A percentile compares a stretch with the other conserved stretches of the same genome.
phyloP scores from a whole-genome alignment of 2,888 invertebrate genomes.

The Andrena haemorrhoa region DNA sequence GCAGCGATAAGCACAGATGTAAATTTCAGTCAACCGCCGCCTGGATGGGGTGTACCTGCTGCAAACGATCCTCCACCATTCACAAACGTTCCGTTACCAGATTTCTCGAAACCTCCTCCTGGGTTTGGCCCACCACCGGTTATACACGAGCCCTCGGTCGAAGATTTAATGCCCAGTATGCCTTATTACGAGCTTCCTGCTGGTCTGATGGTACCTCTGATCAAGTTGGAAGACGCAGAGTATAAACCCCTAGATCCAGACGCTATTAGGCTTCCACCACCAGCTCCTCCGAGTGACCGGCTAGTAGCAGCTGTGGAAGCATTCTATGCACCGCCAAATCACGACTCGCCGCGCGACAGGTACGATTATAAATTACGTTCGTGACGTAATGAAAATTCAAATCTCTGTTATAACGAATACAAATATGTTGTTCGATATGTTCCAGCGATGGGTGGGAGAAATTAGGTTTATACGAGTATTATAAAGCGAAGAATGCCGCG shows the following conservation, averaged over 20 bases:
- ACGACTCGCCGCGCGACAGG: constrained; percentile 97
- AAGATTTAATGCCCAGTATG: constrained; percentile 94
- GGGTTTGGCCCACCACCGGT: constrained; percentile 87
- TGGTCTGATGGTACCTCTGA: constrained; percentile 98
- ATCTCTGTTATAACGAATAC: not conserved
- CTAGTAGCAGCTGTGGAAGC: constrained; percentile 97
- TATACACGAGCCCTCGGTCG: constrained; percentile 86
- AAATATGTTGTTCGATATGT: not conserved
- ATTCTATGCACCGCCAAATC: constrained; percentile 97
- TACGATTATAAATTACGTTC: constrained; percentile 80
- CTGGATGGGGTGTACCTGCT: constrained; percentile 86
- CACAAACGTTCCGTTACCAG: constrained; percentile 87
- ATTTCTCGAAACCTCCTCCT: constrained; percentile 95
- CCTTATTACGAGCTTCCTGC: constrained; percentile 99
- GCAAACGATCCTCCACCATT: constrained; percentile 79
- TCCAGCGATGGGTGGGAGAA: constrained; percentile 99
- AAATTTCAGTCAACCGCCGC: constrained; percentile 87
- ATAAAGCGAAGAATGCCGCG: constrained; percentile 97
- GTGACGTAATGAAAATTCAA: not conserved
- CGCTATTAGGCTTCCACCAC: constrained; percentile 96
- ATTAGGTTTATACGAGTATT: constrained; percentile 98
- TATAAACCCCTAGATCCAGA: constrained; percentile 96
- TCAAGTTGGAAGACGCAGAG: constrained; percentile 95
- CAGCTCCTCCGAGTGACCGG: constrained; percentile 97
- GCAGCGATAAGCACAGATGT: constrained; percentile 86